phyloP scores from a whole-genome alignment of 23 tunicate species.

The Corella eumyota region DNA sequence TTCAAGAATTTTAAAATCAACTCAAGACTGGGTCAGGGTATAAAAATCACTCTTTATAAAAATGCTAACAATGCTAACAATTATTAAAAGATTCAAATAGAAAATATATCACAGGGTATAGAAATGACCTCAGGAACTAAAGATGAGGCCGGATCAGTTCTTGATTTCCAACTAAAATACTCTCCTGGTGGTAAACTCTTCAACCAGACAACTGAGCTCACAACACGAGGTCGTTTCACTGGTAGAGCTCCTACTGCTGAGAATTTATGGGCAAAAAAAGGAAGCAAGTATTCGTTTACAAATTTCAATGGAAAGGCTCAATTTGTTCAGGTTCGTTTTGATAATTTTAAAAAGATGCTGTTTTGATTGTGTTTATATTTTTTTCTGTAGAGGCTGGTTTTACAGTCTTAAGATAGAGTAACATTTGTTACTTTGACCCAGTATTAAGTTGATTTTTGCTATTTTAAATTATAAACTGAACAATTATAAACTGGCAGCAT shows the following conservation, averaged over 20 bases:
- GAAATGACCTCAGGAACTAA: constrained; percentile 8
- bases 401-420: too few relatives aligned
- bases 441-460: too few relatives aligned
- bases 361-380: too few relatives aligned
- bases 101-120: constrained; percentile 23
- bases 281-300: not conserved
- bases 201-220: constrained; percentile 3
- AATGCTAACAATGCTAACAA: too few relatives aligned
- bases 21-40: too few relatives aligned
- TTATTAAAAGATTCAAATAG: too few relatives aligned
- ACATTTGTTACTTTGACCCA: too few relatives aligned
- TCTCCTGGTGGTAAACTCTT: constrained; percentile 25
- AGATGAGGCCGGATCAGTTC: not conserved
- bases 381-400: too few relatives aligned
- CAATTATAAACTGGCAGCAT: too few relatives aligned
- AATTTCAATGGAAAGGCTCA: constrained; percentile 24
- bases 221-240: not conserved
- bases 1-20: too few relatives aligned
- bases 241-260: not conserved
- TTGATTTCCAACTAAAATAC: constrained; percentile 1
- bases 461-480: too few relatives aligned
- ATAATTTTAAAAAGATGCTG: not conserved
- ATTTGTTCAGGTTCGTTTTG: constrained; percentile 30
- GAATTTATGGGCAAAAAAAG: not conserved
- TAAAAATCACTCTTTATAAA: too few relatives aligned